phyloP scores from a whole-genome alignment of 2,888 invertebrate species.

The Pristionchus fissidentatus region DNA sequence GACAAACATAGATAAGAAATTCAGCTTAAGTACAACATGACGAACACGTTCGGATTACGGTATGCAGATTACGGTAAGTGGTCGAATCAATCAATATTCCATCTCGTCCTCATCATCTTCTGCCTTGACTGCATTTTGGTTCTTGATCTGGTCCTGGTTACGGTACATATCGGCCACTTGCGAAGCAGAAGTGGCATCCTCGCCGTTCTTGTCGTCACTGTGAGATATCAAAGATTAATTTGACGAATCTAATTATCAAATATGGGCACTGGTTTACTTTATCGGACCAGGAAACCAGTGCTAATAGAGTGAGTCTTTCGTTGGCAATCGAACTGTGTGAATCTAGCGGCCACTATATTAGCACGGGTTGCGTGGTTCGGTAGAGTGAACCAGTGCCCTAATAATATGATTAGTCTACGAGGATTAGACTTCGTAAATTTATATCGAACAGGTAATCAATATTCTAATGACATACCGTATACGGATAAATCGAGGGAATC shows the following conservation, averaged over 20 bases:
- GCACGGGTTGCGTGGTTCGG: too few species aligned
- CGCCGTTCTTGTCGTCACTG: conserved; percentile 90
- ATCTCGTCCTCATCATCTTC: conserved; percentile 57
- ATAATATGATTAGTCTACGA: too few species aligned
- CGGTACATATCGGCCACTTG: conserved; percentile 84
- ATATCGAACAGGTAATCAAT: too few species aligned
- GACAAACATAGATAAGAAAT: conserved; percentile 1
- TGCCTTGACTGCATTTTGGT: conserved; percentile 59
- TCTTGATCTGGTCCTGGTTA: conserved; percentile 88
- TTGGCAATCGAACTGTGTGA: too few species aligned
- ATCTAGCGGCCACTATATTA: too few species aligned
- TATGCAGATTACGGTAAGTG: neutral
- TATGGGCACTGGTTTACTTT: neutral
- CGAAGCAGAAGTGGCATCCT: conserved; percentile 90
- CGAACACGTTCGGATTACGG: too few species aligned
- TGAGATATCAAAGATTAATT: conserved; percentile 6
- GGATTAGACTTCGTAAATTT: too few species aligned
- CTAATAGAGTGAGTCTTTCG: too few species aligned
- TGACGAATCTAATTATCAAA: neutral
- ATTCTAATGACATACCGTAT: conserved; percentile 77
- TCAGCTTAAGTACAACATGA: neutral
- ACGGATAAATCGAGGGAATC: conserved; percentile 93
- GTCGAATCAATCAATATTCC: conserved; percentile 48
- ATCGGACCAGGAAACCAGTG: too few species aligned
- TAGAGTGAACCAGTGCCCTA: too few species aligned